A percentile compares a stretch with the other conserved stretches of the same genome.
Evolutionary conservation across 2,113 vertebrate genomes (phyloP).

Genomic region (Elanus axillaris): DNA sequence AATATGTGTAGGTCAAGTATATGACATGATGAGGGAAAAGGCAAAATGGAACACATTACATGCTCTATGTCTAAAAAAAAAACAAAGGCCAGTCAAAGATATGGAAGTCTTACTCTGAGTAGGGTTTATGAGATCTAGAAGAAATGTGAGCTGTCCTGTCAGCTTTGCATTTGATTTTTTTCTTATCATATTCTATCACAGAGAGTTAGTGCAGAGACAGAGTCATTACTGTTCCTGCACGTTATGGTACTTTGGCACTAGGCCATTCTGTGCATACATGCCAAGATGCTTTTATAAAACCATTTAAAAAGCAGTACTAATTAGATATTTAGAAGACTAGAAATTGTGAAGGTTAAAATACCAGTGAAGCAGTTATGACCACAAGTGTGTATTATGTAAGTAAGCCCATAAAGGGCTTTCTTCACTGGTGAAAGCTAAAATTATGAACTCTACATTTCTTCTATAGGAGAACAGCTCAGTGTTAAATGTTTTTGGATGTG

Average conservation of each 20-base stretch:
- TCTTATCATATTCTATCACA: background rate
- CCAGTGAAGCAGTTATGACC: conserved; percentile 7
- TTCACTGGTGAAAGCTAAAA: background rate
- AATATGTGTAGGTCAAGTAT: background rate
- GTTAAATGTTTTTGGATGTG: background rate
- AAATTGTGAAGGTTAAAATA: conserved; percentile 50
- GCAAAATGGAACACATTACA: background rate
- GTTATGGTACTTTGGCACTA: conserved; percentile 37
- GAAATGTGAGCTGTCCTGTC: background rate
- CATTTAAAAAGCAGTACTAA: conserved; percentile 58
- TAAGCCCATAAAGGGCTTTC: background rate
- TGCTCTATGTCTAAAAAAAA: background rate
- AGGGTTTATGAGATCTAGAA: background rate
- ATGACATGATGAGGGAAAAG: background rate
- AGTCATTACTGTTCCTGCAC: conserved; percentile 31
- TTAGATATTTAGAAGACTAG: conserved; percentile 40
- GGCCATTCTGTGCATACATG: conserved; percentile 30
- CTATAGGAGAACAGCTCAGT: background rate
- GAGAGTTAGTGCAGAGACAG: conserved; percentile 2
- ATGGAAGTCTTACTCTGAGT: background rate
- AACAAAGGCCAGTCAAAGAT: background rate
- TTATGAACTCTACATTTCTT: background rate
- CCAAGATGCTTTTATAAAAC: conserved; percentile 68
- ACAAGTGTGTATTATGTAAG: background rate
- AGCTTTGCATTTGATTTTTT: background rate